These are phyloP conservation scores for Forbesichthys agassizii DNA, from an alignment of 2,113 vertebrate species.

Conservation along the genomic window DNA sequence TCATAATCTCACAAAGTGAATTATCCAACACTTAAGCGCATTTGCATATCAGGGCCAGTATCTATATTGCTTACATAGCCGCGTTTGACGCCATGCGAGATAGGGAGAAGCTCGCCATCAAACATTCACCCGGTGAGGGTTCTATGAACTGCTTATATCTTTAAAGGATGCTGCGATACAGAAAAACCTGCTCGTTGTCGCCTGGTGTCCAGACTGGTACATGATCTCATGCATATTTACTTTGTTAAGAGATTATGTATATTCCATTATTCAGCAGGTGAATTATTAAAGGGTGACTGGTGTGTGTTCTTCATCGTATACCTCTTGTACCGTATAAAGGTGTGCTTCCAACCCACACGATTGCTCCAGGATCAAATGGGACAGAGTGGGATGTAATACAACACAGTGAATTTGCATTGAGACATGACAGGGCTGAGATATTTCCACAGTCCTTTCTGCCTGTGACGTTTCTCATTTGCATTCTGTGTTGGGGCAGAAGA, in stretches of 20 bases:
- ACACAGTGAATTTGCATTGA: not conserved
- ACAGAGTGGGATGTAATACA: not conserved
- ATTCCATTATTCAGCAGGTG: constrained; percentile 69
- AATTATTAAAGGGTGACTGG: constrained; percentile 66
- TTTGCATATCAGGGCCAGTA: constrained; percentile 42
- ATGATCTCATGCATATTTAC: constrained; percentile 47
- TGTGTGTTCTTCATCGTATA: constrained; percentile 36
- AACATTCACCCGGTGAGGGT: constrained; percentile 1
- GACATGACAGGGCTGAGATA: constrained; percentile 1
- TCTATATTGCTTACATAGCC: constrained; percentile 26
- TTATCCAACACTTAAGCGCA: constrained; percentile 27
- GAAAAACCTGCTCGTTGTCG: constrained; percentile 28
- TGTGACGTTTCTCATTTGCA: constrained; percentile 13
- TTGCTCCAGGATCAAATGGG: constrained; percentile 18
- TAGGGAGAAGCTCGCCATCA: constrained; percentile 1
- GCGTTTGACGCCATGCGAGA: constrained; percentile 9
- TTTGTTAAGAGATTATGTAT: constrained; percentile 61
- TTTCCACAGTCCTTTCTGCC: not conserved
- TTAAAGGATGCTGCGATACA: constrained; percentile 12
- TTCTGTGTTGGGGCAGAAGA: not conserved
- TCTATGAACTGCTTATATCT: constrained; percentile 24
- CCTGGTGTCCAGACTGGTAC: constrained; percentile 14
- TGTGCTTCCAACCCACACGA: constrained; percentile 31
- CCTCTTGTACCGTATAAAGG: constrained; percentile 18
- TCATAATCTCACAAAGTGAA: constrained; percentile 49